Evolutionary conservation across 2,797 vertebrate species (phyloP).

Genomic region (Lepus oiostolus): DNA sequence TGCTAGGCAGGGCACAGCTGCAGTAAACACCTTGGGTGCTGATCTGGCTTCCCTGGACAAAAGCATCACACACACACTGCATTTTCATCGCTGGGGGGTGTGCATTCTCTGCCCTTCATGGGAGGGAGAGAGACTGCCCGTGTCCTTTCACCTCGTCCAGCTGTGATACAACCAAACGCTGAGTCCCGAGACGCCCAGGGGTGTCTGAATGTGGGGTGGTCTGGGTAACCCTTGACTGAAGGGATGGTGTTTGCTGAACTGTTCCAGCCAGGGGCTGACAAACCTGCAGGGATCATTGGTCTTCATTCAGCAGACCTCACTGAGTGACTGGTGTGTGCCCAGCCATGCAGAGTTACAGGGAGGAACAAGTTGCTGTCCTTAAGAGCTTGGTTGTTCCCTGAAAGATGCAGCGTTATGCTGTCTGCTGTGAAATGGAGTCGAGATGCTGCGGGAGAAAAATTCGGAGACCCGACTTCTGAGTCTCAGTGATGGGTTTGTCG

Average conservation of each 20-base stretch:
- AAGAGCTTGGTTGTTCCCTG: background rate
- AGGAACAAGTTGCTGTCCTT: background rate
- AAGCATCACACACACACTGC: background rate
- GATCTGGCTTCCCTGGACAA: background rate
- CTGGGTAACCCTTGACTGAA: background rate
- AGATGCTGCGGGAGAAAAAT: background rate
- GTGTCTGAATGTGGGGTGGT: constrained; percentile 7
- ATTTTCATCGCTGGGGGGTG: background rate
- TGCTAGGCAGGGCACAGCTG: background rate
- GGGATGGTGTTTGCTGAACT: background rate
- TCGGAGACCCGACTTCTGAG: background rate
- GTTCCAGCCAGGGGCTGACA: background rate
- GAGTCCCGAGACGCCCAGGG: background rate
- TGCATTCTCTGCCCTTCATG: background rate
- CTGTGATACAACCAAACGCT: background rate
- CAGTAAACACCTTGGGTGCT: background rate
- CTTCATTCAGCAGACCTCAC: background rate
- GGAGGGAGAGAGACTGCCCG: background rate
- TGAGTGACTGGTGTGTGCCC: background rate
- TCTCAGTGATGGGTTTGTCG: background rate
- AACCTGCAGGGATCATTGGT: background rate
- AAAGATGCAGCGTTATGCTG: background rate
- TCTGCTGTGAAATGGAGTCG: background rate
- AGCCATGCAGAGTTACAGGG: background rate
- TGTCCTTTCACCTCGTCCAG: background rate